These are phyloP conservation scores for Falco columbarius DNA, from an alignment of 2,797 vertebrate species.

Conservation along the genomic window DNA sequence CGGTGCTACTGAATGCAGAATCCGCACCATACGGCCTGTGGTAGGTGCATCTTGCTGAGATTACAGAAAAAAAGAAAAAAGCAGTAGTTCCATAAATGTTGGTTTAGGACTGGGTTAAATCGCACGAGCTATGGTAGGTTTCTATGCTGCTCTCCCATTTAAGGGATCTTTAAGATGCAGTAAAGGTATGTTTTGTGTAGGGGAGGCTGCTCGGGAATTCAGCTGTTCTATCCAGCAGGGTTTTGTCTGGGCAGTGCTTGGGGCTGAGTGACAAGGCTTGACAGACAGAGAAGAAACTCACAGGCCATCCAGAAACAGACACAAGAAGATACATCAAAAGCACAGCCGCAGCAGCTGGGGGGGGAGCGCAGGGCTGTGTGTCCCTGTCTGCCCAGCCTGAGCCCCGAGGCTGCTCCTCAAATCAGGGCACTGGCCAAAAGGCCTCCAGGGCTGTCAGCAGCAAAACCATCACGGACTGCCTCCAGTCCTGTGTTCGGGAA, in stretches of 20 bases:
- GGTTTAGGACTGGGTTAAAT: neutral
- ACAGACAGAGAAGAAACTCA: neutral
- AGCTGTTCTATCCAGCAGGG: neutral
- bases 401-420: neutral
- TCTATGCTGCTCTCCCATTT: slow-evolving; percentile 35
- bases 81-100: neutral
- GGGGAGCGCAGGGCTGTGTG: neutral
- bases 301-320: neutral
- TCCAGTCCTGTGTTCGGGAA: neutral
- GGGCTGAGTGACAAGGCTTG: neutral
- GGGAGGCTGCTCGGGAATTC: slow-evolving; percentile 29
- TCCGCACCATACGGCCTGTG: neutral
- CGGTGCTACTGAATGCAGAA: neutral
- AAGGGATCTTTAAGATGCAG: neutral
- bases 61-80: neutral
- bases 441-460: neutral
- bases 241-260: slow-evolving; percentile 1
- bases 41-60: slow-evolving; percentile 19
- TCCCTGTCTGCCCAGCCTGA: neutral
- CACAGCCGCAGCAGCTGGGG: neutral
- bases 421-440: neutral
- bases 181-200: neutral
- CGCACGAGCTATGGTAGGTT: neutral
- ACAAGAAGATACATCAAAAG: neutral
- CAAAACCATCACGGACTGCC: neutral